These are phyloP conservation scores for Trichomalopsis sarcophagae DNA, from an alignment of 1,140 invertebrate species.

Conservation along the genomic window DNA sequence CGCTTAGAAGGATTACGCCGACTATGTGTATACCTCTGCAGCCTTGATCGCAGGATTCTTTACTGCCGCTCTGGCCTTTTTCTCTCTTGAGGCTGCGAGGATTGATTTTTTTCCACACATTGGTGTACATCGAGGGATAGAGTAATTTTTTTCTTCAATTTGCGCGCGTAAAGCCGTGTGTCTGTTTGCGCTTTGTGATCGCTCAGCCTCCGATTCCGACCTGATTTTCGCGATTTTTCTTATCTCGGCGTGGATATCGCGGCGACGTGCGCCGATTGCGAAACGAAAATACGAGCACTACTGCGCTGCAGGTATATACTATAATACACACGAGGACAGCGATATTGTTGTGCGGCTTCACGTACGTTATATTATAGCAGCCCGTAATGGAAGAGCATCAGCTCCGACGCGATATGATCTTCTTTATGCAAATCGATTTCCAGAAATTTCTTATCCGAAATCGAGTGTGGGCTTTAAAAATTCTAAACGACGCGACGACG, in stretches of 20 bases:
- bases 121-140: not conserved
- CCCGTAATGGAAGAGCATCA: not conserved
- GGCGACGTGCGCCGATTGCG: not conserved
- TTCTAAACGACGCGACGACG: conserved; percentile 1
- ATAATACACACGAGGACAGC: too few relatives aligned
- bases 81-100: not conserved
- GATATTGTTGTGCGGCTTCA: too few relatives aligned
- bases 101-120: not conserved
- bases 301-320: too few relatives aligned
- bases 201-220: conserved; percentile 26
- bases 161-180: not conserved
- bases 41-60: conserved; percentile 1
- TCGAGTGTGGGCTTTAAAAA: not conserved
- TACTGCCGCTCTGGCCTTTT: not conserved
- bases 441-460: conserved; percentile 20
- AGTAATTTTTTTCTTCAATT: not conserved
- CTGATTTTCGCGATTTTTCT: conserved; percentile 33
- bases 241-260: not conserved
- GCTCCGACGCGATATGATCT: not conserved
- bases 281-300: not conserved
- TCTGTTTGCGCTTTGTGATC: not conserved
- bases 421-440: conserved; percentile 8
- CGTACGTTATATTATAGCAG: not conserved
- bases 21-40: not conserved
- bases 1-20: conserved; percentile 29